Evolutionary conservation across 2,888 invertebrate species (phyloP), one percentile per base, ranked within the genome.

Genomic region (Chrysodeixis includens): DNA sequence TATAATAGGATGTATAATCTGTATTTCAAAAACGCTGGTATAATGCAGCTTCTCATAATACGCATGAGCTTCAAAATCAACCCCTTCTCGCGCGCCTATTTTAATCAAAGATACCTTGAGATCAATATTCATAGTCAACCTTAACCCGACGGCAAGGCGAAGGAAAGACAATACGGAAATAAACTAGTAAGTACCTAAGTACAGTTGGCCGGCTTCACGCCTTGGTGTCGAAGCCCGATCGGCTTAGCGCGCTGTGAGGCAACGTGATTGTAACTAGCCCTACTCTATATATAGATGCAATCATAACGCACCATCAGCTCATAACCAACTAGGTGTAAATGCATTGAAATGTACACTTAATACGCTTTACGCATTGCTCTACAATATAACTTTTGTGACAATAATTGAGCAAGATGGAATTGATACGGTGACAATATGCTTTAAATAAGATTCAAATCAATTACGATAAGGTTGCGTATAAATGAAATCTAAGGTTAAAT

Each of bases 161-260:
- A 89, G 90, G 88, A 86, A 86, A 88, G 79, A 79, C 82, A 84
- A 85, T 79, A 84, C 90, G 90, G 89, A 92, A 90, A 90, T 90
- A 90, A 80, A 85, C 81, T 68, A 72, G 72, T 83, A 88, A 86
- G 86, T 89, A 78, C 82, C 18, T 30, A 46, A 46, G 55, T 22
- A 58, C 85, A 77, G 73, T 90, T 85, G 83, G 78, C 70, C 53
- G 93, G 92, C 85, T 93, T 94, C 93, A 65, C 88, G 86, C 90
- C 89, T 92, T 90, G 87, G 73, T 81, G 81, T 77, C 78, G 87
- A 88, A 89, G 89, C 88, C 88, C 62, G 74, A 90, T 88, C 90
- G 86, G 89, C 88, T 92, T 91, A 93, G 78, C 70, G 74, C 76
- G 76, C 35, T 49, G 64, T 74, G 71, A 79, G 74, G 75, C 82